Evolutionary conservation across 2,888 invertebrate genomes (phyloP), one percentile per base, ranked within the genome.

Genomic region (Drosophila fungiperda): DNA sequence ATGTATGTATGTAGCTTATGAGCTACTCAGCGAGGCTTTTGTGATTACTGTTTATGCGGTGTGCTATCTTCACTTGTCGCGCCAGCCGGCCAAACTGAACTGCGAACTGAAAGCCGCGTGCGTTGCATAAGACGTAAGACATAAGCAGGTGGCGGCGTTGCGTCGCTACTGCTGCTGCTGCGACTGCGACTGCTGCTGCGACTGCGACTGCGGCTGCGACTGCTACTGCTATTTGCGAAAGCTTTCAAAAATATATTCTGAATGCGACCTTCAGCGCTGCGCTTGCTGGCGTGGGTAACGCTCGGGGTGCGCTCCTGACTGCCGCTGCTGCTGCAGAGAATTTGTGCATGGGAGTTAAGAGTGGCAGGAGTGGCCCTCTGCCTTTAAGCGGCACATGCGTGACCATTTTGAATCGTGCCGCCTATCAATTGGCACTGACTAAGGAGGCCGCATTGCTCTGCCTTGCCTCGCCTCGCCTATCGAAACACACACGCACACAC

Each of bases 51-150:
- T 68, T 78, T 78, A 67, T 66, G 50, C 75, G 74, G 78, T 55
- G 79, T 67, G 78, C 75, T 80, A 80, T 84, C 84, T 84, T 87
- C 83, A 85, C 85, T 85, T 86, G 85, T 79, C 88, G 86, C 81
- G 71, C 53, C 71, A 65, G 76, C 69, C 71, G 69, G 75, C 57
- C 75, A 70, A 81, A 87, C 85, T 87, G 73, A 85, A 85, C 85
- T 78, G 65, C 82, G 64, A 70, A 65, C 73, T 80, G 54, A 48
- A 68, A 67, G 76, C 69, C 64, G 67, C 68, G 62, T 83, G 86
- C 85, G 68, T 87, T 86, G 88, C 85, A 86, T 86, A 86, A 86
- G 77, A 70, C 78, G 15, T 23, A 23, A 45, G 45, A 15, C 45
- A 5, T 29, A 29, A 74, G 57, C 55, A 38, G 74, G 57, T 73